phyloP scores from a whole-genome alignment of 2,888 invertebrate genomes.

The Diogma glabrata region DNA sequence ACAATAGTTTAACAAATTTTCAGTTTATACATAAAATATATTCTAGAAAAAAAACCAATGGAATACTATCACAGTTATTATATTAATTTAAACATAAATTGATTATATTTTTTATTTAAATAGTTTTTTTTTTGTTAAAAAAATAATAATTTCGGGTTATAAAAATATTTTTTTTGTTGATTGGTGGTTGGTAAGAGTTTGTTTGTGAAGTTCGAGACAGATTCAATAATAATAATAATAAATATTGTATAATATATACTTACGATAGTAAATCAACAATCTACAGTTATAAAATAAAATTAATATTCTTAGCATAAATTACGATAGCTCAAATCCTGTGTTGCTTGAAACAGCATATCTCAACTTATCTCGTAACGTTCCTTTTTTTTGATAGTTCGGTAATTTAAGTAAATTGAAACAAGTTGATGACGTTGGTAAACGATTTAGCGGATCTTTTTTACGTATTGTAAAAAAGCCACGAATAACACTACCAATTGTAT shows the following conservation, averaged over 20 bases:
- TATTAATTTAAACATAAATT: constrained; percentile 4
- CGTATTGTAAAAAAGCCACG: constrained; percentile 96
- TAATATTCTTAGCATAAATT: no score
- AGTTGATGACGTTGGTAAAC: constrained; percentile 96
- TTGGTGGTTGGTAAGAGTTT: no score
- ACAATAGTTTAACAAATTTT: no score
- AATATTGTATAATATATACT: no score
- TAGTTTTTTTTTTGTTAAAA: constrained; percentile 1
- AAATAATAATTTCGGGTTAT: constrained; percentile 5
- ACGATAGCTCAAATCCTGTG: constrained; percentile 98
- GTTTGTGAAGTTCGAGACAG: no score
- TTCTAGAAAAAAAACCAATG: no score
- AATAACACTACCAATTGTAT: constrained; percentile 75
- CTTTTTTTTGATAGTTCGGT: constrained; percentile 96
- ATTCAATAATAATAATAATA: no score
- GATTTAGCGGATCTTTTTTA: constrained; percentile 84
- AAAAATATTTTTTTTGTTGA: constrained; percentile 1
- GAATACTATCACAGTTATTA: constrained; percentile 7
- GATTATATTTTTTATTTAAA: neutral
- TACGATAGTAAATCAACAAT: no score
- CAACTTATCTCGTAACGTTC: constrained; percentile 87
- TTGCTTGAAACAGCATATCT: constrained; percentile 96
- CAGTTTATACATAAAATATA: no score
- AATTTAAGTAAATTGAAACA: constrained; percentile 97
- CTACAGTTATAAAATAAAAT: no score